Percentiles rank a stretch among this genome's conserved stretches.
Conservation (phyloP, 2,888 invertebrate species). For the Pelosia muscerda region DNA sequence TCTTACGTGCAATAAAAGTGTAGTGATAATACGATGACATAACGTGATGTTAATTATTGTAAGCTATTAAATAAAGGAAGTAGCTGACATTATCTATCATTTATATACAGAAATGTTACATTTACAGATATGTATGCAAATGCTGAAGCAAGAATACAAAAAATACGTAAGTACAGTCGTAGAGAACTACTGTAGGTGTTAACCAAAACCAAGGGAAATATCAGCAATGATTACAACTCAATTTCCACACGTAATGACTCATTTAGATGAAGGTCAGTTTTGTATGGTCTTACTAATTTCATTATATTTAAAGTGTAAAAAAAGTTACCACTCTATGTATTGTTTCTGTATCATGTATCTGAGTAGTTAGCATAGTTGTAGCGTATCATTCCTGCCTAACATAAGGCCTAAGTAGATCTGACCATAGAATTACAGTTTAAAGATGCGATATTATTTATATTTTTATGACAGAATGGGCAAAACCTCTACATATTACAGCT, state of each 20-base stretch:
- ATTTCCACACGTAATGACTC: background rate
- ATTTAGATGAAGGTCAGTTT: background rate
- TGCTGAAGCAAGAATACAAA: conserved; percentile 27
- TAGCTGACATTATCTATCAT: conserved; percentile 21
- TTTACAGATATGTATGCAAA: conserved; percentile 27
- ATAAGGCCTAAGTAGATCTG: background rate
- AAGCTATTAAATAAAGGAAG: conserved; percentile 37
- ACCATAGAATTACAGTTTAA: background rate
- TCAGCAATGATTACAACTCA: background rate
- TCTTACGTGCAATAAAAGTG: background rate
- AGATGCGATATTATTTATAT: too few relatives aligned
- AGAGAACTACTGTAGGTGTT: background rate
- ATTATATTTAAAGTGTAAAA: background rate
- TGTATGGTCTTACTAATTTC: background rate
- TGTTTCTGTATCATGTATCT: background rate
- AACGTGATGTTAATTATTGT: conserved; percentile 14
- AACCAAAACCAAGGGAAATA: background rate
- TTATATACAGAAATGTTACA: conserved; percentile 9
- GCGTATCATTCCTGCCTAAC: background rate
- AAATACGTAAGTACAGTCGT: conserved; percentile 15
- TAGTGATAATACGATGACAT: background rate
- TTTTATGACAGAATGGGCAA: background rate
- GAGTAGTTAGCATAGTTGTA: background rate
- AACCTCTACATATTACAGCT: background rate
- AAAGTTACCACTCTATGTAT: background rate